phyloP scores from a whole-genome alignment of 2,888 invertebrate genomes.

The Smittia aterrima region DNA sequence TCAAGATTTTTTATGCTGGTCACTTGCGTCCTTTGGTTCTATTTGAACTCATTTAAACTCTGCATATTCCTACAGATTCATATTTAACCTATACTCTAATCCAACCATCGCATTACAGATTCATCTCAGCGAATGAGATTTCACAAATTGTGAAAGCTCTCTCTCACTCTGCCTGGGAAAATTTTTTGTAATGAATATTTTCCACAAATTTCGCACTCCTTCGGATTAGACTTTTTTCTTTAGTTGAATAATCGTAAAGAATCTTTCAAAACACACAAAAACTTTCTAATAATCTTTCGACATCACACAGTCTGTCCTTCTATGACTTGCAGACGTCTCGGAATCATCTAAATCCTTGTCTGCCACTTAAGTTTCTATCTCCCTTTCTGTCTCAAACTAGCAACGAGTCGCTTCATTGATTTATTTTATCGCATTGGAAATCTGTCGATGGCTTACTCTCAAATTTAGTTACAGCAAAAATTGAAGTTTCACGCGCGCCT shows the following conservation, averaged over 20 bases:
- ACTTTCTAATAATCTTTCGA: conserved; percentile 19
- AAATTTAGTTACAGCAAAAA: conserved; percentile 3
- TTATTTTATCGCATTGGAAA: not conserved
- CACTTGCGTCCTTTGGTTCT: too few relatives aligned
- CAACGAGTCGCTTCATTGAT: not conserved
- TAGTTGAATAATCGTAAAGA: not conserved
- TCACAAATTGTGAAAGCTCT: not conserved
- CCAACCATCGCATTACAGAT: too few relatives aligned
- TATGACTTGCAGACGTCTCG: not conserved
- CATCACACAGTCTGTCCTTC: conserved; percentile 32
- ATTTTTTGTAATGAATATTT: conserved; percentile 14
- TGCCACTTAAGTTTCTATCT: not conserved
- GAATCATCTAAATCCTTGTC: not conserved
- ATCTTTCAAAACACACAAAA: conserved; percentile 5
- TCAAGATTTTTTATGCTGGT: too few relatives aligned
- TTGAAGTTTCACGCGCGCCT: not conserved
- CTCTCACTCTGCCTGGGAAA: conserved; percentile 9
- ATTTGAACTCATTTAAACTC: too few relatives aligned
- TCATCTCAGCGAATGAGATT: too few relatives aligned
- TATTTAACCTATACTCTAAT: too few relatives aligned
- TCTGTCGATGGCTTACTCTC: not conserved
- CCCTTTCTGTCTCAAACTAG: not conserved
- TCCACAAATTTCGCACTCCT: not conserved
- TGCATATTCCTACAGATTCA: too few relatives aligned
- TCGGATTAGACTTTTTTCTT: not conserved